Conservation (phyloP, 2,888 invertebrate species). For the Aspidiotus destructor region DNA sequence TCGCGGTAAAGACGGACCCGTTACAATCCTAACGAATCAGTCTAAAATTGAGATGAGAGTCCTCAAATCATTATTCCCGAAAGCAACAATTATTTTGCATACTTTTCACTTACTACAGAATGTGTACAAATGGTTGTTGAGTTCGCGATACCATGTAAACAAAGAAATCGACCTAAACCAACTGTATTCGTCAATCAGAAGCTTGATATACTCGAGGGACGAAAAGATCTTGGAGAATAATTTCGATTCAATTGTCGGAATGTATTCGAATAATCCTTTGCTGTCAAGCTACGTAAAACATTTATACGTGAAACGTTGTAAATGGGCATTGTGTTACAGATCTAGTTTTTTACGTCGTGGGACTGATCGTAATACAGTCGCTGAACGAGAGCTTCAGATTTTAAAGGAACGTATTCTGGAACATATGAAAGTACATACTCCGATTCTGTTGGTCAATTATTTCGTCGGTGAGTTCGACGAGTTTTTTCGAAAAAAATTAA, state of each 20-base stretch:
- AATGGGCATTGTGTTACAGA: slow-evolving; percentile 21
- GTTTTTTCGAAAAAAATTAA: slow-evolving; percentile 22
- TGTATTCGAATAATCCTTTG: background rate
- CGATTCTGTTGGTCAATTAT: background rate
- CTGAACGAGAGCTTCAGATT: slow-evolving; percentile 7
- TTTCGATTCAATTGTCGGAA: background rate
- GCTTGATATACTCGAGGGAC: slow-evolving; percentile 25
- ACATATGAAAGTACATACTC: slow-evolving; percentile 13
- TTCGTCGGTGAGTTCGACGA: slow-evolving; percentile 11
- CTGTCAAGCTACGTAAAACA: slow-evolving; percentile 4
- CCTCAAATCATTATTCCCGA: slow-evolving; percentile 29
- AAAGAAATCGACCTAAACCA: slow-evolving; percentile 9
- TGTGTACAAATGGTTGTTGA: slow-evolving; percentile 34
- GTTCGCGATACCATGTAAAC: slow-evolving; percentile 23
- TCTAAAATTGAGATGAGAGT: slow-evolving; percentile 33
- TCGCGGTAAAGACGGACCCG: slow-evolving; percentile 31
- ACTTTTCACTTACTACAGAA: slow-evolving; percentile 35
- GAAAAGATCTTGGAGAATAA: slow-evolving; percentile 9
- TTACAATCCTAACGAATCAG: slow-evolving; percentile 35
- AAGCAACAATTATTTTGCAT: slow-evolving; percentile 31
- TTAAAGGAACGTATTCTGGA: slow-evolving; percentile 18
- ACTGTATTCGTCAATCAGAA: slow-evolving; percentile 21
- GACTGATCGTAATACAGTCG: background rate
- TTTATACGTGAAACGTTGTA: slow-evolving; percentile 12
- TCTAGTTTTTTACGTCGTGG: background rate